Base-by-base conservation (phyloP, 1,140 invertebrate species). In the Antheraea pernyi region DNA sequence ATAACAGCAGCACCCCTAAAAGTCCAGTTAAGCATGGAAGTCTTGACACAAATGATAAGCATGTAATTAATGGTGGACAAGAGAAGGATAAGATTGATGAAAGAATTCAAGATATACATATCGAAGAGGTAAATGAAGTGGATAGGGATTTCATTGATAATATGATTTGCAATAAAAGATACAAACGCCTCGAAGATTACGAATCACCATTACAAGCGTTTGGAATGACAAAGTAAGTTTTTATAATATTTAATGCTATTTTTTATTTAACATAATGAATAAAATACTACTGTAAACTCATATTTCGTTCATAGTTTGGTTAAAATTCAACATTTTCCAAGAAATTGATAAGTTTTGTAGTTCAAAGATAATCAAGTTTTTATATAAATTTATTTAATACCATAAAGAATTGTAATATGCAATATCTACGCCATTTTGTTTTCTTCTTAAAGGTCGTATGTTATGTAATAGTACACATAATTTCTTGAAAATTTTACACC, bases 151-250 rank as follows among this genome's bases (percentile, higher is more conserved):
- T 53, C 46, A 53, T 53, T 13, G 70, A 68, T 58, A 65, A 30
- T 10, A 70, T 10, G 53, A 19, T 58, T 30, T 19, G 22, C 19
- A 71, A 65, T 22, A 58, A 19, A 46, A 74, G 63, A 64, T 69
- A 70, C 19, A 46, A 68, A 61, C 62, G 19, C 18, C 16, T 63
- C 10, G 71, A 82, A 71, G 86, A 91, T 71, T 91, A 91, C 64
- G 80, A 78, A 80, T 91, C 89, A 7, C 89, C 89, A 36, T 71
- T 91, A 39, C 78, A 86, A 37, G 80, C 87, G 46, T 80, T 91
- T 66, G 80, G 81, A 46, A 74, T 69, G 62, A 83, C 81, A 65
- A 85, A 71, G 89, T 91, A 82, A 88, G 87, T 86, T 68, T 61
- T 22, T 6, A 16, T 53, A 53, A 10, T 53, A 11, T 16, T 53